Conservation (phyloP, 2,113 vertebrate genomes). For the Campylorhamphus procurvoides region DNA sequence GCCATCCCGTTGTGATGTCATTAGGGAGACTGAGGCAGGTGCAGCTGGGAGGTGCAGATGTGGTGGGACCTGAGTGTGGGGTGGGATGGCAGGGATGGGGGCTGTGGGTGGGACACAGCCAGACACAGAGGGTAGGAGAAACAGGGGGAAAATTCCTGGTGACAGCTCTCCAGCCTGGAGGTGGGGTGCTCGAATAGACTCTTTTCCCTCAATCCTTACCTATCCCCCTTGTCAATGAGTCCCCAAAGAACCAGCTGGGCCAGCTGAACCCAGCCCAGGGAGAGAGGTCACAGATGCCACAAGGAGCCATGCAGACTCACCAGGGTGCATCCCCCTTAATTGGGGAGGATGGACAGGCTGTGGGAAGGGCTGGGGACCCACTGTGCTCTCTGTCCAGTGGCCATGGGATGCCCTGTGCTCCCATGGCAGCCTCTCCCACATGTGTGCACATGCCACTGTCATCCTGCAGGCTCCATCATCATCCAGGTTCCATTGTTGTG, state of each 20-base stretch:
- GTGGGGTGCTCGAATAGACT: not conserved
- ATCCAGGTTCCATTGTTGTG: accelerated
- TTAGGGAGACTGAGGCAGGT: not conserved
- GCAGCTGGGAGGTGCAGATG: accelerated
- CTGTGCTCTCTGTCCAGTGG: not conserved
- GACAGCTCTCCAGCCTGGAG: accelerated
- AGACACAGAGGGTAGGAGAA: not conserved
- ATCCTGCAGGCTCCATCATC: accelerated
- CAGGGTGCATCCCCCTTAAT: not conserved
- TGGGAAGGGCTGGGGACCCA: not conserved
- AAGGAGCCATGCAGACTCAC: not conserved
- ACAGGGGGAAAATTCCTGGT: not conserved
- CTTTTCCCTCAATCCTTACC: not conserved
- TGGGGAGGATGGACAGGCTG: not conserved
- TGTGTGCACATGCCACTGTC: accelerated
- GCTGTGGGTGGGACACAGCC: not conserved
- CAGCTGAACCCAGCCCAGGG: slow-evolving; percentile 32
- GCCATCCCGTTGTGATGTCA: accelerated
- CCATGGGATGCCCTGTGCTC: not conserved
- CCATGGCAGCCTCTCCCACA: accelerated
- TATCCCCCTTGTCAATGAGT: slow-evolving; percentile 43
- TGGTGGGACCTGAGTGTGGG: not conserved
- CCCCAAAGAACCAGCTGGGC: slow-evolving; percentile 47
- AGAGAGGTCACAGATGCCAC: not conserved
- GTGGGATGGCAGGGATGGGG: not conserved